Percentiles rank a stretch among this genome's conserved stretches.
Evolutionary conservation across 2,797 vertebrate genomes (phyloP).

Genomic region (Centropyge bicolor): DNA sequence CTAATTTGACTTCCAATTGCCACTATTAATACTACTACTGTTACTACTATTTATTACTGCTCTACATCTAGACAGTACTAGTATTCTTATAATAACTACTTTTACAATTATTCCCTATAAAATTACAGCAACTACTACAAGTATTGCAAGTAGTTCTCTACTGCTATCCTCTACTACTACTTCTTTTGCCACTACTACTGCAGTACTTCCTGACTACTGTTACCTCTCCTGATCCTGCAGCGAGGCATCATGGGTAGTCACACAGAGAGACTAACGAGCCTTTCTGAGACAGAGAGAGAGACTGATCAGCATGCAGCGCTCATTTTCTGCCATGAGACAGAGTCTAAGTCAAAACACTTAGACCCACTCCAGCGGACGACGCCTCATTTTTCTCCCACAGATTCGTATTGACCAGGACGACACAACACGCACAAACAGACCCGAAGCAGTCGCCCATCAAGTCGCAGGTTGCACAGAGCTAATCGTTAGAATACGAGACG

Average conservation of each 20-base stretch:
- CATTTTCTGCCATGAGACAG: conserved; percentile 31
- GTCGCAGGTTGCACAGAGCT: conserved; percentile 21
- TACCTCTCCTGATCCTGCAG: background rate
- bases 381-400: conserved; percentile 42
- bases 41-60: background rate
- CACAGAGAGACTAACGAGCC: conserved; percentile 14
- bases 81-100: background rate
- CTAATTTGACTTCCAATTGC: background rate
- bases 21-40: background rate
- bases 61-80: background rate
- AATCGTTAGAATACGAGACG: conserved; percentile 54
- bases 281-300: conserved; percentile 5
- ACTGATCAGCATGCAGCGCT: conserved; percentile 39
- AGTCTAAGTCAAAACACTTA: conserved; percentile 48
- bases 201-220: background rate
- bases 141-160: background rate
- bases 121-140: background rate
- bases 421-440: conserved; percentile 30
- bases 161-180: background rate
- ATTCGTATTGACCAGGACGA: conserved; percentile 50
- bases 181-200: background rate
- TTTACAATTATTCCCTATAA: background rate
- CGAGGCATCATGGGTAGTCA: background rate
- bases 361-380: conserved; percentile 27
- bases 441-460: conserved; percentile 31